Conservation (phyloP, 2,888 invertebrate genomes). For the Parnassius apollo region DNA sequence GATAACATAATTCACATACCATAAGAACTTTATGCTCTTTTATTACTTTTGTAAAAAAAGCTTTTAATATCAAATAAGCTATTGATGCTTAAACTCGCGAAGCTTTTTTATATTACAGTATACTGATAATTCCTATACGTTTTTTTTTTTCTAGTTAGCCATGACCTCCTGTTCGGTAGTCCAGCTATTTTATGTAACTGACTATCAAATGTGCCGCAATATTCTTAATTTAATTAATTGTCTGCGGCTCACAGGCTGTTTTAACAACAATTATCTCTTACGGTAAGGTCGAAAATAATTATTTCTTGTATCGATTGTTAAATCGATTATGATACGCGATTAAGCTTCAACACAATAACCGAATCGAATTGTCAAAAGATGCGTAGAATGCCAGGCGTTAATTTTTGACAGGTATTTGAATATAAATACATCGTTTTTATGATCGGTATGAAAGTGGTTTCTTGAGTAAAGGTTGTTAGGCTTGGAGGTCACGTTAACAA, state of each 20-base stretch:
- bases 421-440: constrained; percentile 15
- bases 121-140: background rate
- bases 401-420: constrained; percentile 15
- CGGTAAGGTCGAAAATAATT: constrained; percentile 73
- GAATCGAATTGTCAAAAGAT: constrained; percentile 63
- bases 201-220: constrained; percentile 41
- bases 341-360: constrained; percentile 63
- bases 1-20: no score
- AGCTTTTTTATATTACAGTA: no score
- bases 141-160: constrained; percentile 8
- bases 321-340: constrained; percentile 65
- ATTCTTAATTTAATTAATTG: constrained; percentile 65
- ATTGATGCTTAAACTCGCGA: no score
- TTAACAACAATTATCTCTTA: constrained; percentile 62
- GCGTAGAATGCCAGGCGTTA: constrained; percentile 27
- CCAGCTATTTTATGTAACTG: constrained; percentile 44
- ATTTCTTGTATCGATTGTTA: constrained; percentile 59
- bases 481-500: constrained; percentile 4
- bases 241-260: constrained; percentile 47
- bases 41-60: no score
- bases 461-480: constrained; percentile 1
- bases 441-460: constrained; percentile 4
- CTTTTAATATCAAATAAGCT: no score
- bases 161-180: constrained; percentile 46
- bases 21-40: no score